These are phyloP conservation scores for Chionomys nivalis DNA, from an alignment of 2,113 vertebrate genomes.

Conservation along the genomic window DNA sequence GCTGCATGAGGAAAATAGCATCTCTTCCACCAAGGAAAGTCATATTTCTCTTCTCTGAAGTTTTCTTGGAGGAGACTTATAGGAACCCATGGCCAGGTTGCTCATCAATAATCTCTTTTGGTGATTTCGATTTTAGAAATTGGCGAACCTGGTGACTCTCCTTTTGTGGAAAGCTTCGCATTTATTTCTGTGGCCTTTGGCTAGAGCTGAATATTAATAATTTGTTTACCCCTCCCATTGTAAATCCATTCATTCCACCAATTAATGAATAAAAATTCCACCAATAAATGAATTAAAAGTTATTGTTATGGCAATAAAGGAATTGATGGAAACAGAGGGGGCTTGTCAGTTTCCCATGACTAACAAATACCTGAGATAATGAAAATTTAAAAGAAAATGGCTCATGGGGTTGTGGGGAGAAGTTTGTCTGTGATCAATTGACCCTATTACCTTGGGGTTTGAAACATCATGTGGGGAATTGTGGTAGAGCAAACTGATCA, in stretches of 20 bases:
- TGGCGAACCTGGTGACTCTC: neutral
- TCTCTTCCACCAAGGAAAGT: neutral
- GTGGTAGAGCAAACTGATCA: neutral
- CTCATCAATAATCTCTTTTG: neutral
- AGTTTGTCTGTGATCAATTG: neutral
- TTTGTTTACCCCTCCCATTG: neutral
- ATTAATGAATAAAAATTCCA: slow-evolving; percentile 1
- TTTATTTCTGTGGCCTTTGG: neutral
- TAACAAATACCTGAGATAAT: neutral
- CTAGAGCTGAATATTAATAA: slow-evolving; percentile 6
- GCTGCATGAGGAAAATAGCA: neutral
- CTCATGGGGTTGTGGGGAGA: neutral
- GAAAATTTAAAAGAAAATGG: neutral
- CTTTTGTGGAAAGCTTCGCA: neutral
- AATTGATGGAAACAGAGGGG: neutral
- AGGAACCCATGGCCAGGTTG: neutral
- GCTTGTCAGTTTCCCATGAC: neutral
- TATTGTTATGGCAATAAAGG: neutral
- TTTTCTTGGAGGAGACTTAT: neutral
- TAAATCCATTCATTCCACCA: slow-evolving; percentile 18
- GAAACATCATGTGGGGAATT: neutral
- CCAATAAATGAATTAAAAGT: slow-evolving; percentile 20
- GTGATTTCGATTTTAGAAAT: slow-evolving; percentile 18
- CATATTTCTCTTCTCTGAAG: neutral
- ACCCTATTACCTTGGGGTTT: neutral